A percentile compares a stretch with the other conserved stretches of the same genome.
These are phyloP conservation scores for Ovis canadensis DNA, from an alignment of 2,113 vertebrate species.

Conservation along the genomic window DNA sequence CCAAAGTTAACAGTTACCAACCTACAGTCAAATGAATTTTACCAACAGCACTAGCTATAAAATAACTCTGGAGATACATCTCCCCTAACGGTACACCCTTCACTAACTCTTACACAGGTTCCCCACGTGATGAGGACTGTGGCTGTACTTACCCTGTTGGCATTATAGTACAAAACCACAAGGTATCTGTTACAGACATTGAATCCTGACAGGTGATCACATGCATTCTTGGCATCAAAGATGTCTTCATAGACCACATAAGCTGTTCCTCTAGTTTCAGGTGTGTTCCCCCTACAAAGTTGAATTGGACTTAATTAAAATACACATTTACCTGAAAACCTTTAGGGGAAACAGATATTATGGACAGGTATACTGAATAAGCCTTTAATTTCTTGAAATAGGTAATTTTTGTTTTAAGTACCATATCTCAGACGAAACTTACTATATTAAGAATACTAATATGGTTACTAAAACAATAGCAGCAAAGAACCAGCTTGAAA, in stretches of 20 bases:
- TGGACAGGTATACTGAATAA: not conserved
- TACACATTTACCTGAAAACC: conserved; percentile 5
- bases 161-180: conserved; percentile 97
- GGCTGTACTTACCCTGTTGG: conserved; percentile 89
- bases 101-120: not conserved
- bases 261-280: conserved; percentile 95
- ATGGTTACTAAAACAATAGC: not conserved
- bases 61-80: not conserved
- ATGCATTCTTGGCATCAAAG: conserved; percentile 98
- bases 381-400: not conserved
- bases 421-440: not conserved
- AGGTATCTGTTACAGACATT: conserved; percentile 99
- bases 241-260: conserved; percentile 99
- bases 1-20: not conserved
- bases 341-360: not conserved
- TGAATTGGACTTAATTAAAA: not conserved
- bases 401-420: not conserved
- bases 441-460: not conserved
- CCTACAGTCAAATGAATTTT: not conserved
- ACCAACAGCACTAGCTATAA: not conserved
- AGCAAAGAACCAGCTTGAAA: not conserved
- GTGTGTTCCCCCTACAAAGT: conserved; percentile 93
- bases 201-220: conserved; percentile 98
- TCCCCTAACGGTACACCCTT: not conserved
- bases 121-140: fast-evolving